phyloP scores from a whole-genome alignment of 1,140 invertebrate species.

The Drosophila varians region DNA sequence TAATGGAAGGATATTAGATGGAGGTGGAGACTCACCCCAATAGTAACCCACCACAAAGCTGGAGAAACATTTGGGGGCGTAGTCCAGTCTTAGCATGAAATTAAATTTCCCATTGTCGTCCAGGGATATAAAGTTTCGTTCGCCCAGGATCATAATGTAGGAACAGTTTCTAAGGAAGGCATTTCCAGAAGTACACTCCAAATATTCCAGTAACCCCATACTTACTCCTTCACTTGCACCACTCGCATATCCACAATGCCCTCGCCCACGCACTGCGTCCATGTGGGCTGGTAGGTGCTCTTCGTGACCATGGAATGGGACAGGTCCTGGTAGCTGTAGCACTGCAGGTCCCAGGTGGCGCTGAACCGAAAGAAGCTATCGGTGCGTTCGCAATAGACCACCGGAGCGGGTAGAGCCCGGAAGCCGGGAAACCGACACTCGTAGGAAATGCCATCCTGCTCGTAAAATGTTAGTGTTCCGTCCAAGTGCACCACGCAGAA shows the following conservation, averaged over 20 bases:
- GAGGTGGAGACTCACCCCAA: constrained; percentile 61
- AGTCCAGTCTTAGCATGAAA: constrained; percentile 80
- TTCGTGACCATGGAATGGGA: constrained; percentile 70
- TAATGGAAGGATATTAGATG: background rate
- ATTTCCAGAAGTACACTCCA: background rate
- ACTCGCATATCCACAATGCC: constrained; percentile 72
- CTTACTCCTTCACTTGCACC: constrained; percentile 73
- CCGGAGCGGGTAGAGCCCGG: constrained; percentile 88
- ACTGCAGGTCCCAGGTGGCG: constrained; percentile 88
- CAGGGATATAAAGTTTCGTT: constrained; percentile 71
- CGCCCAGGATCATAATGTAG: constrained; percentile 75
- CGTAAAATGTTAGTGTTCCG: constrained; percentile 90
- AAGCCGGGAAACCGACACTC: constrained; percentile 84
- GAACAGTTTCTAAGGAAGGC: constrained; percentile 44
- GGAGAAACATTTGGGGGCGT: constrained; percentile 76
- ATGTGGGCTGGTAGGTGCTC: constrained; percentile 69
- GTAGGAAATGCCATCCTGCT: constrained; percentile 85
- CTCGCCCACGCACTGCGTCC: constrained; percentile 79
- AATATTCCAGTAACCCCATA: background rate
- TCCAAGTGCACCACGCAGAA: constrained; percentile 91
- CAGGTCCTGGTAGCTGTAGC: constrained; percentile 84
- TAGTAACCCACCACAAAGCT: constrained; percentile 80
- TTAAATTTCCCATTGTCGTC: constrained; percentile 74
- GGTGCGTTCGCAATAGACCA: constrained; percentile 88
- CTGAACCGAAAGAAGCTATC: constrained; percentile 90